phyloP scores from a whole-genome alignment of 2,797 vertebrate genomes.

The Caiman crocodilus region DNA sequence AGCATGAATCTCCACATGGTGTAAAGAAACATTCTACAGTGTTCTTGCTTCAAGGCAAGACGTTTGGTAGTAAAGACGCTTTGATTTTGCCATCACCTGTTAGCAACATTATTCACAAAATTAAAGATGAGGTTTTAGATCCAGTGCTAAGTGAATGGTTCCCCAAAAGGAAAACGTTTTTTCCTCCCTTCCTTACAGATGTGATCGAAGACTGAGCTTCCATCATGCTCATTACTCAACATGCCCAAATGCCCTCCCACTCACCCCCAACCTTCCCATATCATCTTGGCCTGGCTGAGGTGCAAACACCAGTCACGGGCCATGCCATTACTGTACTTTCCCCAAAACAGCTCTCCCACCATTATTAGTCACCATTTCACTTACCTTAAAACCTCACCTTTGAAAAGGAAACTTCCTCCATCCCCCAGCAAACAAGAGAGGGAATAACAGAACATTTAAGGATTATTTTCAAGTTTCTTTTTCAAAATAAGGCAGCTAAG shows the following conservation, averaged over 20 bases:
- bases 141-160: constrained; percentile 45
- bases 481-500: constrained; percentile 46
- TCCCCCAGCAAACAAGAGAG: rapidly evolving
- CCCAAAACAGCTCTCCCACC: background rate
- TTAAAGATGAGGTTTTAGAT: background rate
- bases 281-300: background rate
- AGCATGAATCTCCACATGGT: background rate
- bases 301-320: background rate
- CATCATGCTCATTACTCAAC: background rate
- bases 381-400: background rate
- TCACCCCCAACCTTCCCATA: background rate
- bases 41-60: constrained; percentile 33
- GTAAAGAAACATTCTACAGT: background rate
- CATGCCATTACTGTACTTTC: background rate
- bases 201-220: background rate
- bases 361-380: background rate
- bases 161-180: background rate
- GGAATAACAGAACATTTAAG: constrained; percentile 11
- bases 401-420: background rate
- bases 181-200: background rate
- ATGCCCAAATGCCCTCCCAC: background rate
- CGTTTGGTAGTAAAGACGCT: constrained; percentile 56
- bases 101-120: background rate
- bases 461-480: constrained; percentile 53
- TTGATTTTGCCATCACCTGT: constrained; percentile 46